A percentile compares a stretch with the other conserved stretches of the same genome.
Conservation (phyloP, 2,113 vertebrate genomes). For the Procapra przewalskii region DNA sequence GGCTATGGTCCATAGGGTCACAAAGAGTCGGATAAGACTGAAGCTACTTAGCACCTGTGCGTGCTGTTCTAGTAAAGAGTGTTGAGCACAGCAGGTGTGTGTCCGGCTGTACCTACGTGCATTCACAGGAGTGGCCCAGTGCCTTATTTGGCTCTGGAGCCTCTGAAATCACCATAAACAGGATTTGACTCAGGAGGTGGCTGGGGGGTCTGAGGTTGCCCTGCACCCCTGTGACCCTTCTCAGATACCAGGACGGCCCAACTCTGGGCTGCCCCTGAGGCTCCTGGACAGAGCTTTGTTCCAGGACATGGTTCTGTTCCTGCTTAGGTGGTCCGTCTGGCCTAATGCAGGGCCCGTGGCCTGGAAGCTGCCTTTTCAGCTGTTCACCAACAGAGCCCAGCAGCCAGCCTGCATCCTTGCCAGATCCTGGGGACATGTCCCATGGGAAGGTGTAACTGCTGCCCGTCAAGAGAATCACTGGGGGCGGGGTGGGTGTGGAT, state of each 20-base stretch:
- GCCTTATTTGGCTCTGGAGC: too few species aligned
- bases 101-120: rapidly evolving
- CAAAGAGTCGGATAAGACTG: not conserved
- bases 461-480: not conserved
- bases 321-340: not conserved
- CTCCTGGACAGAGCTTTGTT: not conserved
- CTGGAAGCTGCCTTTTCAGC: not conserved
- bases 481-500: rapidly evolving
- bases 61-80: rapidly evolving
- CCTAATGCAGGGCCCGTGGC: rapidly evolving
- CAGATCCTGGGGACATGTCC: not conserved
- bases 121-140: rapidly evolving
- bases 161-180: not conserved
- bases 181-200: not conserved
- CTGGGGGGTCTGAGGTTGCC: too few species aligned
- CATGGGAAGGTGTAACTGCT: not conserved
- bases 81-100: rapidly evolving
- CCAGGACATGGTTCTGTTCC: rapidly evolving
- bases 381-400: not conserved
- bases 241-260: not conserved
- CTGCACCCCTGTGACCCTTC: not conserved
- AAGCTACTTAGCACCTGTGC: rapidly evolving
- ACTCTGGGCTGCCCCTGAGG: not conserved
- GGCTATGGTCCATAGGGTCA: not conserved
- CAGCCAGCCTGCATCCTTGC: not conserved